A percentile compares a stretch with the other conserved stretches of the same genome.
phyloP scores from a whole-genome alignment of 1,140 invertebrate species.

The Saccostrea cuccullata region DNA sequence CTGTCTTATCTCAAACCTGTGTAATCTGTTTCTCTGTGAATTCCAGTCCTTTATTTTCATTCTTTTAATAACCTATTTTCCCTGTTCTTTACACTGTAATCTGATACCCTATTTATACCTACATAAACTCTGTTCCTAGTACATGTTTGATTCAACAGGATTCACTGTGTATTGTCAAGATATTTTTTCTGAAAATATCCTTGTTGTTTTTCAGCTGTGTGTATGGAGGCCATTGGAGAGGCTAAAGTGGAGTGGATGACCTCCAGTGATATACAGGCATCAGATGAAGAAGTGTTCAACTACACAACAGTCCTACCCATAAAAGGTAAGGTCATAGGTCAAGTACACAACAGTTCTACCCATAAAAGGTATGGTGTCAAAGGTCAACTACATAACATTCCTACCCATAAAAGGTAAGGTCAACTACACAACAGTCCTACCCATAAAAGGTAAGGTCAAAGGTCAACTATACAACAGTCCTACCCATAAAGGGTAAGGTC shows the following conservation, averaged over 20 bases:
- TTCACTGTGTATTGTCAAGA: too few species aligned
- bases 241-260: constrained; percentile 76
- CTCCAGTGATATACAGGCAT: constrained; percentile 75
- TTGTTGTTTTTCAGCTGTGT: constrained; percentile 67
- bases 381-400: not conserved
- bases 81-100: too few species aligned
- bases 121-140: too few species aligned
- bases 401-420: not conserved
- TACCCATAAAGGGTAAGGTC: not conserved
- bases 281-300: constrained; percentile 76
- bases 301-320: constrained; percentile 75
- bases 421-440: not conserved
- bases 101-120: too few species aligned
- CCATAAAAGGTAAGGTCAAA: not conserved
- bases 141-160: too few species aligned
- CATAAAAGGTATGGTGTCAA: constrained; percentile 23
- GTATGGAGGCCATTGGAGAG: constrained; percentile 74
- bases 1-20: too few species aligned
- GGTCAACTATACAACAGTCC: not conserved
- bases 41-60: too few species aligned
- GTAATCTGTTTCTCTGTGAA: too few species aligned
- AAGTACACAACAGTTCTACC: not conserved
- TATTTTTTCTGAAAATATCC: too few species aligned
- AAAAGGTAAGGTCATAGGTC: constrained; percentile 63
- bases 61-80: too few species aligned